Evolutionary conservation across 35 echinoderm and acorn worm genomes (phyloP), one percentile per base, ranked within the genome.

Genomic region (Amphiura filiformis): DNA sequence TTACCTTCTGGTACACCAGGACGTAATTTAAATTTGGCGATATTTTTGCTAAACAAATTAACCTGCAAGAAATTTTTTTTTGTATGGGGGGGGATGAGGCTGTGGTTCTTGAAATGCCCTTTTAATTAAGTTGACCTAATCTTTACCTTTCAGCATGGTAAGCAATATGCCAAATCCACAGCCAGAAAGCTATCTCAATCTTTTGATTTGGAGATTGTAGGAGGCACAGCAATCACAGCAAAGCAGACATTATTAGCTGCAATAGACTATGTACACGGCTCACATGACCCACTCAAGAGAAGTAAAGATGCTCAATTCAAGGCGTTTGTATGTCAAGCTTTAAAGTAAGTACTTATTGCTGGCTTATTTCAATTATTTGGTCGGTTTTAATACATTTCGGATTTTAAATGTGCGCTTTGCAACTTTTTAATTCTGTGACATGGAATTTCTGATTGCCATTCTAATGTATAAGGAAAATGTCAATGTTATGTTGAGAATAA

Each of bases 211-310:
- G 90, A 98, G 82, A 98, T 98, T 32, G 83, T 98, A 7, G 96
- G 96, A 36, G 96, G 96, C 22, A 94, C 92, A n/a, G 96, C 96
- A 39, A 94, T 98, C 39, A 98, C 96, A 9, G 89, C 92, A 33
- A 87, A 89, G n/a, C 96, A 98, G 80, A 98, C 92, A 13, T 79
- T 98, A 15, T 52, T 98, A 30, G 92, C 96, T 18, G 92, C 92
- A 22, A 85, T 98, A 5, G 92, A 98, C 78, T 81, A 87, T 31
- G 90, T 98, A 4, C 31, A 88, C 20, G 82, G 82, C 0, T 89
- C 92, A 1, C 96, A 98, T 61, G 42, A 88, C 28, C 96, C 96
- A 0, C 85, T 98, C 11, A 94, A 89, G 84, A 92, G 96, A 65
- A 98, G 96, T 34, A 36, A 33, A 0, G 96, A 98, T 37, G 91